Evolutionary conservation across 2,888 invertebrate species (phyloP), one percentile per base, ranked within the genome.

Genomic region (Polyommatus iphigenia): DNA sequence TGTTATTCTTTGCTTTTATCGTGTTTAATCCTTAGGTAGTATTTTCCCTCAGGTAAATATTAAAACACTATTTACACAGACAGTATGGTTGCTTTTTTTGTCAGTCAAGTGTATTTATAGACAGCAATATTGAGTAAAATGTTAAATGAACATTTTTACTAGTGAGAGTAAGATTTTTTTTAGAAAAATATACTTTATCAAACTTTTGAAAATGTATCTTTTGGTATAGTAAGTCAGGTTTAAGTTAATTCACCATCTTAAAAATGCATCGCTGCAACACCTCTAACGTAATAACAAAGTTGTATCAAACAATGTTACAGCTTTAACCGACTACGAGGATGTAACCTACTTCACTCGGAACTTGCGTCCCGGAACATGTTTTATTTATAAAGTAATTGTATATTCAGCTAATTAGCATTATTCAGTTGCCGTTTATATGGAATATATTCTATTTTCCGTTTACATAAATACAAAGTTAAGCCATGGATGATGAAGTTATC

Each of bases 381-480:
- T 67, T 67, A 67, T 67, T 67, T 67, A 67, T 32, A 67, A 32
- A 32, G 29, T 67, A 67, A 67, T 67, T 67, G 29, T 5, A 32
- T 67, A 67, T 67, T 67, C 67, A 67, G 29, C 15, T 67, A 67
- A 67, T 67, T 67, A 67, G 67, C 67, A 67, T 67, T 18, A 67
- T 67, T 67, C 67, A 67, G 67, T 59, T 20, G 13, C 62, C 13
- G 62, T 67, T 67, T 67, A 67, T 67, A 24, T 67, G 3, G 29
- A 67, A 32, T 67, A 32, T 67, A 67, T 67, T 67, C 67, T 62
- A 62, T 24, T 62, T 62, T 13, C 67, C 67, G 3, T 29, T 32
- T 67, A 67, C 67, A 67, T 32, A 67, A 67, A 67, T 13, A 67
- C 67, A 67, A 32, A 67, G 67, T 29, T 15, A 32, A 67, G 29